Percentiles rank a stretch among this genome's conserved stretches.
phyloP scores from a whole-genome alignment of 2,888 invertebrate species.

The Pammene aurita region DNA sequence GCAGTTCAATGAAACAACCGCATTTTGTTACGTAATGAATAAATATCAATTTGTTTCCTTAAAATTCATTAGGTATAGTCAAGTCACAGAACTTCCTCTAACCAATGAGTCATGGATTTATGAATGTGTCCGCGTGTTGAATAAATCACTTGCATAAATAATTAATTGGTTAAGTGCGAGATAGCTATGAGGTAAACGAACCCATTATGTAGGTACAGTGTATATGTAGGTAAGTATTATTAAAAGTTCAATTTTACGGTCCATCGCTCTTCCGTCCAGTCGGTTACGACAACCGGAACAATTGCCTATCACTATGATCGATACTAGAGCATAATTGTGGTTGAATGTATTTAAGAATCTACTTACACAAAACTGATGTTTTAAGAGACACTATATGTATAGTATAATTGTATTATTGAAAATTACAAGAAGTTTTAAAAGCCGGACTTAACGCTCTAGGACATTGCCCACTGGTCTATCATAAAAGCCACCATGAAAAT shows the following conservation, averaged over 20 bases:
- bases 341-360: neutral
- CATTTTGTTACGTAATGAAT: neutral
- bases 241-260: conserved; percentile 25
- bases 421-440: neutral
- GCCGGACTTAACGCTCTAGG: neutral
- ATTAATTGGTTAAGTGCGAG: conserved; percentile 21
- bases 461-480: neutral
- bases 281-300: conserved; percentile 21
- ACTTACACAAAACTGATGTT: neutral
- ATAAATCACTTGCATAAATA: conserved; percentile 26
- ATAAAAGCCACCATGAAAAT: neutral
- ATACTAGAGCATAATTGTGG: neutral
- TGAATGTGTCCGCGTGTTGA: conserved; percentile 20
- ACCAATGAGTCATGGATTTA: conserved; percentile 15
- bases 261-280: conserved; percentile 22
- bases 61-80: conserved; percentile 1
- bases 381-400: neutral
- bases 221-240: conserved; percentile 12
- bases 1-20: too few relatives aligned
- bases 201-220: neutral
- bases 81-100: conserved; percentile 10
- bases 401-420: neutral
- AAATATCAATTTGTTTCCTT: neutral
- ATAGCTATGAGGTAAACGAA: conserved; percentile 14
- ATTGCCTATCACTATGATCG: conserved; percentile 17